Evolutionary conservation across 2,888 invertebrate genomes (phyloP).

Genomic region (Oligia strigilis): DNA sequence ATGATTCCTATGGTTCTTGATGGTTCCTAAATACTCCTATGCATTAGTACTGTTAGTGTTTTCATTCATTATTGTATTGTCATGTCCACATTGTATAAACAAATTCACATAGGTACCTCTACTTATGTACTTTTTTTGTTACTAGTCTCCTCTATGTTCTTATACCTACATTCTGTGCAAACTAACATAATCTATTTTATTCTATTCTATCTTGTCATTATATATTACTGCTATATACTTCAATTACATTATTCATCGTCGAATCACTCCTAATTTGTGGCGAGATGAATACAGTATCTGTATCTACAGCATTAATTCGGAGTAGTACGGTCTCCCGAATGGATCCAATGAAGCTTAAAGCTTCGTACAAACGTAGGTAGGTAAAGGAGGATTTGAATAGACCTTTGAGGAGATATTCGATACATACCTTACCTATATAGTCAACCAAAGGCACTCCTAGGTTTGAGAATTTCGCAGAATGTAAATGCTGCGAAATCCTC

Average conservation of each 20-base stretch:
- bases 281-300: not conserved
- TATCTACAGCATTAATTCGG: slow-evolving; percentile 15
- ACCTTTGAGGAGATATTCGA: slow-evolving; percentile 19
- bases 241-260: not conserved
- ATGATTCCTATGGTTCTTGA: too few relatives aligned
- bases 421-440: not conserved
- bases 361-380: slow-evolving; percentile 6
- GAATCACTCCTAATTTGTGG: slow-evolving; percentile 1
- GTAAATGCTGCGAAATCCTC: too few relatives aligned
- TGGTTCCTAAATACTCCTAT: too few relatives aligned
- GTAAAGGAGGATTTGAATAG: slow-evolving; percentile 20
- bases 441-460: slow-evolving; percentile 6
- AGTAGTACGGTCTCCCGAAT: not conserved
- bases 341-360: slow-evolving; percentile 20
- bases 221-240: not conserved
- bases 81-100: too few relatives aligned
- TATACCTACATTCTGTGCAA: not conserved
- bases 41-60: too few relatives aligned
- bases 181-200: not conserved
- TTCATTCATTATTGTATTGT: too few relatives aligned
- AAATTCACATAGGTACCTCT: too few relatives aligned
- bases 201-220: not conserved
- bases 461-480: slow-evolving; percentile 14
- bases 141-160: too few relatives aligned
- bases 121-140: too few relatives aligned